Evolutionary conservation across 2,888 invertebrate species (phyloP), one percentile per base, ranked within the genome.

Genomic region (Clostera curtula): DNA sequence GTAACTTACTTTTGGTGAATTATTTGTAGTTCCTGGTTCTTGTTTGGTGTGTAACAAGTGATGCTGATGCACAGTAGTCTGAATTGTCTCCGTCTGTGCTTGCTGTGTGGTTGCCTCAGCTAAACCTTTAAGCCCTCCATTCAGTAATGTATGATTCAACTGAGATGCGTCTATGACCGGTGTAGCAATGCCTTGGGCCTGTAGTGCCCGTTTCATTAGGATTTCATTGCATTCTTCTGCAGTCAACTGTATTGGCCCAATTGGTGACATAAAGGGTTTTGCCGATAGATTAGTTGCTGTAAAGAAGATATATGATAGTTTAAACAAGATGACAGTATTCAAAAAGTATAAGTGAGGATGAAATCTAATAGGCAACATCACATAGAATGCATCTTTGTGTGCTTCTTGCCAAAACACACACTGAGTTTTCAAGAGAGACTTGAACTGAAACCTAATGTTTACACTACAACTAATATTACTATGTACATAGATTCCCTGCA

Each of bases 201-300:
- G 90, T 1, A 90, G 80, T 1, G 91, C 91, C 40, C 91, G 75
- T 58, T 91, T 91, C 88, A 91, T 90, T 43, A 91, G 73, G 39
- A 91, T 91, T 70, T 91, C 91, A 67, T 91, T 91, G 75, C 90
- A 91, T 85, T 91, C 91, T 64, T 91, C 91, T 1, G 90, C 89
- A 0, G 91, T 91, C 9, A 91, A 71, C 57, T 91, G 91, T 38
- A 91, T 79, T 4, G 91, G 90, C 22, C 91, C 91, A 27, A 91
- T 76, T 3, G 90, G 90, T 36, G 90, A 89, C 87, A 89, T 88
- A 58, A 90, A 91, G 41, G 90, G 89, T 59, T 89, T 88, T 29
- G 77, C 61, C 31, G 75, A 56, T 28, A 85, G 46, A 43, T 76
- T 77, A 31, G 76, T 56, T 30, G 82, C 80, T 82, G 73, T 24